Evolutionary conservation across 2,888 invertebrate genomes (phyloP).

Genomic region (Herminia tarsipennalis): DNA sequence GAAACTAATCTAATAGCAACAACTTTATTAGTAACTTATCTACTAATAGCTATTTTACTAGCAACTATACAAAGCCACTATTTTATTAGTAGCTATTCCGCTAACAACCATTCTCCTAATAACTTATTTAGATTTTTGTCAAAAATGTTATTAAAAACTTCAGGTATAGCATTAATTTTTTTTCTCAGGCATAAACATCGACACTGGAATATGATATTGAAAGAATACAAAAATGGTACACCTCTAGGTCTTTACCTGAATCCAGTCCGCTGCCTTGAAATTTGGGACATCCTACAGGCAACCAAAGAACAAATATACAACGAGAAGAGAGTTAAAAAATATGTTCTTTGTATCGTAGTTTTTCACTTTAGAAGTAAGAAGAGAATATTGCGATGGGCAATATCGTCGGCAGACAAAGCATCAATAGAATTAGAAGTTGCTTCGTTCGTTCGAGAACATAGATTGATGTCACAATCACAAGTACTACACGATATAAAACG

Average conservation of each 20-base stretch:
- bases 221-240: conserved; percentile 61
- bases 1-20: too few species aligned
- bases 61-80: too few species aligned
- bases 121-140: too few species aligned
- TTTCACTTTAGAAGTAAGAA: conserved; percentile 50
- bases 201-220: conserved; percentile 71
- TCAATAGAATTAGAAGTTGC: conserved; percentile 57
- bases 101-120: too few species aligned
- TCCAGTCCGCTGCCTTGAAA: conserved; percentile 62
- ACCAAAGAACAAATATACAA: conserved; percentile 54
- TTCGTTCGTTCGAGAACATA: conserved; percentile 52
- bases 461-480: too few species aligned
- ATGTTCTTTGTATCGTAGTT: conserved; percentile 63
- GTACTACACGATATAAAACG: conserved; percentile 42
- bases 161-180: too few species aligned
- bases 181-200: conserved; percentile 66
- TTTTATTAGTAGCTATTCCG: too few species aligned
- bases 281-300: conserved; percentile 65
- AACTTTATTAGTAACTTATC: too few species aligned
- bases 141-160: too few species aligned
- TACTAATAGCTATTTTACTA: too few species aligned
- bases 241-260: conserved; percentile 64
- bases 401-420: conserved; percentile 55
- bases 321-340: conserved; percentile 55
- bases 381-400: conserved; percentile 9